Evolutionary conservation across 2,113 vertebrate genomes (phyloP).

Genomic region (Meriones unguiculatus): DNA sequence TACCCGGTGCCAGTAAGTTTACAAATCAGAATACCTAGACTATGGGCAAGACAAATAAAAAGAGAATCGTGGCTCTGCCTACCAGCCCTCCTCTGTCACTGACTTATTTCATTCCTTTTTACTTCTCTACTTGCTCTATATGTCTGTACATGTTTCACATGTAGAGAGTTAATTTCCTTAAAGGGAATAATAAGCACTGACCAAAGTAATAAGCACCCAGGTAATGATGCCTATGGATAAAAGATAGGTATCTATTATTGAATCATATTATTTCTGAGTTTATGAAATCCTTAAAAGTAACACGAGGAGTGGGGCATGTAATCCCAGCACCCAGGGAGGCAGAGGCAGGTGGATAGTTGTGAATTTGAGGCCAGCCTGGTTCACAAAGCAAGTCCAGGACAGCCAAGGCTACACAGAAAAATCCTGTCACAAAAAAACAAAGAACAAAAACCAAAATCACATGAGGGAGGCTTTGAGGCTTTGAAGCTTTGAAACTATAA

Average conservation of each 20-base stretch:
- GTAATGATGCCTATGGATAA: neutral
- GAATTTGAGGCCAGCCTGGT: too few species aligned
- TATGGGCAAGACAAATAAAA: conserved; percentile 51
- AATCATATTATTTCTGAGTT: neutral
- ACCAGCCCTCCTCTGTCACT: neutral
- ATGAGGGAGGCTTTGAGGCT: neutral
- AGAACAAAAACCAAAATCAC: neutral
- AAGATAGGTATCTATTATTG: neutral
- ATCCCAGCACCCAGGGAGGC: too few species aligned
- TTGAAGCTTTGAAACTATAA: neutral
- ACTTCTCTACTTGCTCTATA: neutral
- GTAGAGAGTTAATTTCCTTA: conserved; percentile 17
- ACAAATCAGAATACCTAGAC: conserved; percentile 67
- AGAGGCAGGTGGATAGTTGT: too few species aligned
- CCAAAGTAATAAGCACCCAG: conserved; percentile 5
- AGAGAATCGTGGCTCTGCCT: neutral
- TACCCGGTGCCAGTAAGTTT: conserved; percentile 76
- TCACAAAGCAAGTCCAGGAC: too few species aligned
- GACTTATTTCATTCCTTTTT: neutral
- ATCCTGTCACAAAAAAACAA: too few species aligned
- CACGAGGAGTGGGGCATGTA: neutral
- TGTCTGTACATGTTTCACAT: neutral
- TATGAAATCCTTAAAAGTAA: neutral
- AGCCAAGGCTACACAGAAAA: too few species aligned
- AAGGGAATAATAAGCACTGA: neutral